Percentiles rank a stretch among this genome's conserved stretches.
These are phyloP conservation scores for Odontocerum albicorne DNA, from an alignment of 2,888 invertebrate species.

Conservation along the genomic window DNA sequence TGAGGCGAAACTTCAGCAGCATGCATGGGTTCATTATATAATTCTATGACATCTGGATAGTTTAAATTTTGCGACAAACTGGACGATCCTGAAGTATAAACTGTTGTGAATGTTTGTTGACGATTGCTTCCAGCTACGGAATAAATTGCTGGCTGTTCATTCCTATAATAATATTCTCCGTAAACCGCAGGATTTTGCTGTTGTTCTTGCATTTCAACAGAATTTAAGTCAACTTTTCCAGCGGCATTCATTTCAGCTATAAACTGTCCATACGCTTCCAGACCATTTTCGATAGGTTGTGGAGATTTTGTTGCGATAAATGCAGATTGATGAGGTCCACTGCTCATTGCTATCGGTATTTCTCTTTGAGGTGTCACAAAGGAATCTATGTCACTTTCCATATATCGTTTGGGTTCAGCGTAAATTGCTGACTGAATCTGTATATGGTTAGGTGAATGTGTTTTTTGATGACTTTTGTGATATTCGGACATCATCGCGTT, in stretches of 20 bases:
- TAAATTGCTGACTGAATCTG: constrained; percentile 20
- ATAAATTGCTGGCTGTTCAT: constrained; percentile 68
- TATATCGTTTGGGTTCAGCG: constrained; percentile 48
- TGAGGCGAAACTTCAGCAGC: constrained; percentile 42
- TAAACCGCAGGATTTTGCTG: constrained; percentile 40
- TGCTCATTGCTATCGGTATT: constrained; percentile 44
- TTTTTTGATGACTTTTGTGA: constrained; percentile 24
- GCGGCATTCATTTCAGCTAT: constrained; percentile 57
- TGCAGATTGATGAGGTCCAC: constrained; percentile 57
- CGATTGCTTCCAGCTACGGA: constrained; percentile 74
- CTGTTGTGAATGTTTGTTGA: constrained; percentile 71
- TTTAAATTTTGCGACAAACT: constrained; percentile 63
- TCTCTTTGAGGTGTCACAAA: constrained; percentile 41
- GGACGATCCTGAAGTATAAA: constrained; percentile 69
- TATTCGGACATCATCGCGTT: constrained; percentile 3
- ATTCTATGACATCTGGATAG: constrained; percentile 71
- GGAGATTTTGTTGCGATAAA: constrained; percentile 59
- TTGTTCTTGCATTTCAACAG: constrained; percentile 43
- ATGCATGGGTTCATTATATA: constrained; percentile 49
- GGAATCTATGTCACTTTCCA: constrained; percentile 61
- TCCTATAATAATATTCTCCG: constrained; percentile 50
- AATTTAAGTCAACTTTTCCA: constrained; percentile 52
- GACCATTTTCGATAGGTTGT: constrained; percentile 48
- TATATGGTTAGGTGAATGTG: constrained; percentile 36
- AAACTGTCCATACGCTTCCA: constrained; percentile 52